phyloP scores from a whole-genome alignment of 2,888 invertebrate genomes.

The Nephrotoma appendiculata region DNA sequence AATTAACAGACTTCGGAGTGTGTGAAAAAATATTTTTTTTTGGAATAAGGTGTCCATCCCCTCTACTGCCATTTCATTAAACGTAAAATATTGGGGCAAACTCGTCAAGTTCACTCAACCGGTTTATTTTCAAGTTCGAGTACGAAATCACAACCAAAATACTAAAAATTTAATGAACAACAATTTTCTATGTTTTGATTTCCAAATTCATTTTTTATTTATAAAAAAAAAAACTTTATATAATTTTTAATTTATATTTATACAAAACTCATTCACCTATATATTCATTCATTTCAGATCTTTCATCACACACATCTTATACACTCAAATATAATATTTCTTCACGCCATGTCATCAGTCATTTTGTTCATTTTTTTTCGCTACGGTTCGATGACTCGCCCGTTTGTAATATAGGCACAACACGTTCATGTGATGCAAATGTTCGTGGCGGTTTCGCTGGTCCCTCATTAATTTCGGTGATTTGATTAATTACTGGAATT shows the following conservation, averaged over 20 bases:
- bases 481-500: not conserved
- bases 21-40: too few species aligned
- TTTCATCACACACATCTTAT: not conserved
- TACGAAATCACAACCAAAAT: too few species aligned
- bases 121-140: too few species aligned
- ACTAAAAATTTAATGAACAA: too few species aligned
- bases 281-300: not conserved
- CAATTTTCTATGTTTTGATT: not conserved
- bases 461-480: not conserved
- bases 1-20: too few species aligned
- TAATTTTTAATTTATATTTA: not conserved
- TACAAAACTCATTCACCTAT: not conserved
- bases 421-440: not conserved
- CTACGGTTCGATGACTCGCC: not conserved
- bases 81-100: too few species aligned
- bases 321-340: not conserved
- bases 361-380: not conserved
- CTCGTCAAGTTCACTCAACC: too few species aligned
- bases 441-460: not conserved
- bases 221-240: not conserved
- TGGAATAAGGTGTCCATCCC: too few species aligned
- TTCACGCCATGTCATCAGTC: not conserved
- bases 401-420: not conserved
- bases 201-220: not conserved
- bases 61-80: too few species aligned